Conservation (phyloP, 2,888 invertebrate genomes). For the Platerodrilus igneus region DNA sequence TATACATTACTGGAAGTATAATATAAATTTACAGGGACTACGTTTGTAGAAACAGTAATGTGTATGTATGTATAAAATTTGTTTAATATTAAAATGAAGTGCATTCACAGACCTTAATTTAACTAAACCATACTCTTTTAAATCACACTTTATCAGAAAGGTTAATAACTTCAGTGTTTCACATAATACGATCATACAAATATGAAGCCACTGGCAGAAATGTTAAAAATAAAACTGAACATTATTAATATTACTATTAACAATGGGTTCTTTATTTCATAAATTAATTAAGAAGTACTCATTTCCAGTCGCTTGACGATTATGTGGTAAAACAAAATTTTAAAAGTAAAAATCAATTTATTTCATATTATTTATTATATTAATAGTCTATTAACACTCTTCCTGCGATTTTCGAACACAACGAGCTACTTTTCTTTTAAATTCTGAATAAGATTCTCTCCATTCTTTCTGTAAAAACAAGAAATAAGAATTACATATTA, state of each 20-base stretch:
- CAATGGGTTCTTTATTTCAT: no score
- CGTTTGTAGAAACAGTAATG: constrained; percentile 13
- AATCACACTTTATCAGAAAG: constrained; percentile 12
- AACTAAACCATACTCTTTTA: not conserved
- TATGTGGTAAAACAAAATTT: constrained; percentile 13
- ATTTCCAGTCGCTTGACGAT: not conserved
- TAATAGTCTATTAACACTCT: constrained; percentile 77
- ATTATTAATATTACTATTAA: no score
- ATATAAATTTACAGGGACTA: constrained; percentile 8
- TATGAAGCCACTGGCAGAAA: no score
- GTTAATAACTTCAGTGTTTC: constrained; percentile 8
- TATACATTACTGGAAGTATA: constrained; percentile 15
- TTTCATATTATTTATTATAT: constrained; percentile 22
- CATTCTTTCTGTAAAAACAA: constrained; percentile 85
- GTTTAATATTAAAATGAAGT: constrained; percentile 16
- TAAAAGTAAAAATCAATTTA: constrained; percentile 21
- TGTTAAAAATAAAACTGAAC: no score
- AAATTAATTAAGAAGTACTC: no score
- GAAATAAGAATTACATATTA: no score
- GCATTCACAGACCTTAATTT: constrained; percentile 2
- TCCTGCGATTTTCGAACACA: constrained; percentile 99
- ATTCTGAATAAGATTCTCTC: constrained; percentile 95
- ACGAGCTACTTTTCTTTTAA: constrained; percentile 95
- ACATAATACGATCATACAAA: constrained; percentile 11
- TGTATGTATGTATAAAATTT: constrained; percentile 6